Base-by-base conservation (phyloP, 2,888 invertebrate species). In the Drosophila anomelani region DNA sequence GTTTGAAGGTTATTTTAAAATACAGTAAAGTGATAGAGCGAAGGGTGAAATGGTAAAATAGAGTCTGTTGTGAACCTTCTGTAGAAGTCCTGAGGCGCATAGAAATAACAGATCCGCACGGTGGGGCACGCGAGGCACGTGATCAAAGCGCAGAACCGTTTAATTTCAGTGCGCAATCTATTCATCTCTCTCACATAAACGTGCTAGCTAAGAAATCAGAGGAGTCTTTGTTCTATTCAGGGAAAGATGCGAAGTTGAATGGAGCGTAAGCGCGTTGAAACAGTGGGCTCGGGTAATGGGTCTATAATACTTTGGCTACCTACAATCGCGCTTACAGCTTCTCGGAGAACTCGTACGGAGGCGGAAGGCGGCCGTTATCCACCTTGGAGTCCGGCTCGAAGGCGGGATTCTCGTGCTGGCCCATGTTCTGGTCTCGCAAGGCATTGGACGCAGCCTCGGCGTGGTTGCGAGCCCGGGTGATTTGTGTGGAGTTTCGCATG, bases 401-500 rank as follows among this genome's bases (percentile, higher is more conserved):
- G 47, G 80, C 90, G 10, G 51, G 75, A 77, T 91, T 91, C 60
- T 88, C 85, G 6, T 85, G 89, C 66, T 91, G 87, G 8, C 82
- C 66, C 8, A 54, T 49, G 2, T 70, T 55, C 0, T 69, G 38
- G 7, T 67, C 61, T 38, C 72, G 77, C 60, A 78, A 9, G 10
- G 74, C 54, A 51, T 75, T 80, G 17, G 76, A 89, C 44, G 85
- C 84, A 4, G 75, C 79, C 15, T 81, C 85, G 6, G 87, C 89
- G 55, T 78, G 79, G 73, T 91, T 91, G 44, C 94, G 94, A 61
- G 63, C 78, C 4, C 91, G 74, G 0, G 44, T 12, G 26, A 91
- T 91, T 83, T 96, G 95, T 1, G 94, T 93, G 64, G 98, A 98
- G 90, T 98, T 94, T 44, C 94, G 93, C 64, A 98, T 94, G 49